A percentile compares a stretch with the other conserved stretches of the same genome.
Conservation (phyloP, 2,113 vertebrate genomes). For the Phoxinus phoxinus region DNA sequence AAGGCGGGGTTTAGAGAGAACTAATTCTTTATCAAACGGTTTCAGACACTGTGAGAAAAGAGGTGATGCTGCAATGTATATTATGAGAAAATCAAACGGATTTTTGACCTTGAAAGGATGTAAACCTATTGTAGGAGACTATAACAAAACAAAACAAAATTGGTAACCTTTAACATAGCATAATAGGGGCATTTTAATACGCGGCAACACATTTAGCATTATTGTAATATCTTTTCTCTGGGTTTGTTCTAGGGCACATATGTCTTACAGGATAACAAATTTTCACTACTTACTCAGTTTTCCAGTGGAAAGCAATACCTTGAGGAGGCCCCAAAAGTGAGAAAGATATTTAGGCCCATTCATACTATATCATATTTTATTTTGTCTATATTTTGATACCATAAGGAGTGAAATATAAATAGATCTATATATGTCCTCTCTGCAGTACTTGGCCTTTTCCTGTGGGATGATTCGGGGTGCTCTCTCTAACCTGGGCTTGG, state of each 20-base stretch:
- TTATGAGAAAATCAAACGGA: no score
- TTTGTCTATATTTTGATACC: neutral
- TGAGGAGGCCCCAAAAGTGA: constrained; percentile 86
- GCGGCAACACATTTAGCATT: neutral
- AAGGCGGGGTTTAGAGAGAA: no score
- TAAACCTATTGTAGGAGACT: no score
- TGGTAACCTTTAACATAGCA: no score
- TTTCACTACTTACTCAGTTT: constrained; percentile 77
- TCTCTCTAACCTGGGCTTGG: constrained; percentile 81
- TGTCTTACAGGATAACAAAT: constrained; percentile 85
- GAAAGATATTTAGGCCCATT: neutral
- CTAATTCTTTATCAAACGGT: no score
- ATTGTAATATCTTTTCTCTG: neutral
- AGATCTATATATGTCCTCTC: constrained; percentile 1
- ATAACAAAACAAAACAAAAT: no score
- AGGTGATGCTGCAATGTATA: no score
- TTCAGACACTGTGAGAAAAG: no score
- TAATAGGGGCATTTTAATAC: no score
- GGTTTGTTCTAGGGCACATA: constrained; percentile 80
- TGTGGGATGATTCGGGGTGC: constrained; percentile 84
- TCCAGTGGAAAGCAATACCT: constrained; percentile 83
- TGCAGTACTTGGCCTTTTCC: constrained; percentile 85
- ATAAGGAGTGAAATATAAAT: neutral
- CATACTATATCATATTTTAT: neutral
- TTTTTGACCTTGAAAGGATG: no score